Percentiles rank a stretch among this genome's conserved stretches.
These are phyloP conservation scores for Spialia ferax DNA, from an alignment of 2,888 invertebrate genomes.

Conservation along the genomic window DNA sequence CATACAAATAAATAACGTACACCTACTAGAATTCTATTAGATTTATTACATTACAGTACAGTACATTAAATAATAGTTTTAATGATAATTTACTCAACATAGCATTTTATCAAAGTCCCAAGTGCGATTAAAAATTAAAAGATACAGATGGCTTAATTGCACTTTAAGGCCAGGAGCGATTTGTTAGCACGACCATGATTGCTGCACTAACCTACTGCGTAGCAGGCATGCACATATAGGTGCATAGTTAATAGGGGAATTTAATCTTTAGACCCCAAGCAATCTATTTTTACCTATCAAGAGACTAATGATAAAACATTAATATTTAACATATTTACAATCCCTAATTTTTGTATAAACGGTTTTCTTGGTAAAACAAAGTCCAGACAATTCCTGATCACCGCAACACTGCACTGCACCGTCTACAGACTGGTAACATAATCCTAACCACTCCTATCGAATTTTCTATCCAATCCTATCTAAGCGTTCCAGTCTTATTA, in stretches of 20 bases:
- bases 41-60: constrained; percentile 6
- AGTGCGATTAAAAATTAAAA: constrained; percentile 30
- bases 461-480: constrained; percentile 57
- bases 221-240: constrained; percentile 13
- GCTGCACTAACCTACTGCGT: not conserved
- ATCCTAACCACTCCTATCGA: constrained; percentile 16
- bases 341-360: not conserved
- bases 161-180: constrained; percentile 29
- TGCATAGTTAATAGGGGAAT: constrained; percentile 16
- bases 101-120: constrained; percentile 28
- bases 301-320: constrained; percentile 24
- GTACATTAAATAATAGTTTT: constrained; percentile 17
- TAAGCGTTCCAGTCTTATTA: constrained; percentile 79
- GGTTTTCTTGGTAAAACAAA: constrained; percentile 13
- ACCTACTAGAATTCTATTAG: not conserved
- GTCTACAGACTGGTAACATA: constrained; percentile 12
- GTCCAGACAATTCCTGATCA: constrained; percentile 16
- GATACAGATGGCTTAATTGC: constrained; percentile 36
- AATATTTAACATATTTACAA: constrained; percentile 33
- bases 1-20: not conserved
- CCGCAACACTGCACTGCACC: constrained; percentile 1
- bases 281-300: constrained; percentile 29
- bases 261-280: constrained; percentile 16
- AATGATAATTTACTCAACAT: constrained; percentile 23
- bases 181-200: constrained; percentile 17